These are phyloP conservation scores for Herpetotheres cachinnans DNA, from an alignment of 2,113 vertebrate genomes.

Conservation along the genomic window DNA sequence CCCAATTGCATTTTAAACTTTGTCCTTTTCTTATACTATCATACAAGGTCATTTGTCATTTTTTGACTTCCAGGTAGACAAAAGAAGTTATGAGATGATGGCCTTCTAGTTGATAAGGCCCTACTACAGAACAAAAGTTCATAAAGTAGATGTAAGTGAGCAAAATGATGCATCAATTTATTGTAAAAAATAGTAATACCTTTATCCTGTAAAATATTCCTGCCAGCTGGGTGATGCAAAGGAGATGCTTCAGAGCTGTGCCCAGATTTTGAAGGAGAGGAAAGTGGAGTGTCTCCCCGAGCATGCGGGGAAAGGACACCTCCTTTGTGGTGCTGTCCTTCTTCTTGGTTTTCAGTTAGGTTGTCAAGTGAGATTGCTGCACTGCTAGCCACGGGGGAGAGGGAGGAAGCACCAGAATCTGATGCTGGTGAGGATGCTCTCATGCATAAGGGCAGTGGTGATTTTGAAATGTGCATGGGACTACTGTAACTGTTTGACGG, in stretches of 20 bases:
- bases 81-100: neutral
- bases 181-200: conserved; percentile 63
- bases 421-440: conserved; percentile 78
- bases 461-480: conserved; percentile 76
- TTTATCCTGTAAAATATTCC: conserved; percentile 63
- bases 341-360: conserved; percentile 62
- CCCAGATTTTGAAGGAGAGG: conserved; percentile 70
- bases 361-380: conserved; percentile 70
- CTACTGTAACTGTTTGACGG: conserved; percentile 74
- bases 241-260: conserved; percentile 75
- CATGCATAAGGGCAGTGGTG: conserved; percentile 72
- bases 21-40: neutral
- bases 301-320: conserved; percentile 32
- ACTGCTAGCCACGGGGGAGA: conserved; percentile 69
- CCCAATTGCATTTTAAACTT: neutral
- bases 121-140: neutral
- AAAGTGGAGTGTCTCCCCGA: conserved; percentile 57
- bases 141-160: neutral
- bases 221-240: conserved; percentile 62
- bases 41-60: neutral
- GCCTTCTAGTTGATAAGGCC: neutral
- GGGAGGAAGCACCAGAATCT: conserved; percentile 77
- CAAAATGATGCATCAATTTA: conserved; percentile 1
- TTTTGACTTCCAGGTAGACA: neutral
- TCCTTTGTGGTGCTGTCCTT: conserved; percentile 42